A percentile compares a stretch with the other conserved stretches of the same genome.
Evolutionary conservation across 1,140 invertebrate species (phyloP).

Genomic region (Ladona fulva): DNA sequence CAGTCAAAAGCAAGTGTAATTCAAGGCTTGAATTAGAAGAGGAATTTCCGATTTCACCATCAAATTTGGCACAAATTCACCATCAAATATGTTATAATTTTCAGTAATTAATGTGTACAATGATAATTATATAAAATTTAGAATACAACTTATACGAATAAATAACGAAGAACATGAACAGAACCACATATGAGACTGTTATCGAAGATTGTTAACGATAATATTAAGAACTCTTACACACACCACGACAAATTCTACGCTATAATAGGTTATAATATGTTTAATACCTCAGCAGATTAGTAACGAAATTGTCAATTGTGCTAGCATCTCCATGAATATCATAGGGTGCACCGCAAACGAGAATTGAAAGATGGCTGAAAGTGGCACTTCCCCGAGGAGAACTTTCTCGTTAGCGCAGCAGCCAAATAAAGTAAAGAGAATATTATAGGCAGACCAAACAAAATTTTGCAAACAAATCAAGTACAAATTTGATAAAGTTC

Average conservation of each 20-base stretch:
- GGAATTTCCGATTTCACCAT: not conserved
- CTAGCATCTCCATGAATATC: not conserved
- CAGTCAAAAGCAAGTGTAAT: not conserved
- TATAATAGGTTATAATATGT: too few species aligned
- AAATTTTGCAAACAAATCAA: too few species aligned
- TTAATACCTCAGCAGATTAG: too few species aligned
- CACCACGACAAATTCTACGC: too few species aligned
- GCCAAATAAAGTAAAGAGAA: not conserved
- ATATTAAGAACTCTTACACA: too few species aligned
- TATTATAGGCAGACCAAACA: too few species aligned
- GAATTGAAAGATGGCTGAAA: not conserved
- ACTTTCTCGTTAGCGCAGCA: not conserved
- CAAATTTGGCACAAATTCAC: not conserved
- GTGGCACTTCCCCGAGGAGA: not conserved
- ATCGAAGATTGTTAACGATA: too few species aligned
- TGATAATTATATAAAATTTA: not conserved
- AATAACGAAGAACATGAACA: not conserved
- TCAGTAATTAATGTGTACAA: not conserved
- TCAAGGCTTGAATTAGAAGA: not conserved
- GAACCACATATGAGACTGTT: too few species aligned
- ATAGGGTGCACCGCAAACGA: conserved; percentile 3
- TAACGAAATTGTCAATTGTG: not conserved
- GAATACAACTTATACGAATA: not conserved
- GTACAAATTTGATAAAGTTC: too few species aligned
- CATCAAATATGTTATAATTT: not conserved